Percentiles rank a stretch among this genome's conserved stretches.
Conservation (phyloP, 2,797 vertebrate species). For the Anguilla marmorata region DNA sequence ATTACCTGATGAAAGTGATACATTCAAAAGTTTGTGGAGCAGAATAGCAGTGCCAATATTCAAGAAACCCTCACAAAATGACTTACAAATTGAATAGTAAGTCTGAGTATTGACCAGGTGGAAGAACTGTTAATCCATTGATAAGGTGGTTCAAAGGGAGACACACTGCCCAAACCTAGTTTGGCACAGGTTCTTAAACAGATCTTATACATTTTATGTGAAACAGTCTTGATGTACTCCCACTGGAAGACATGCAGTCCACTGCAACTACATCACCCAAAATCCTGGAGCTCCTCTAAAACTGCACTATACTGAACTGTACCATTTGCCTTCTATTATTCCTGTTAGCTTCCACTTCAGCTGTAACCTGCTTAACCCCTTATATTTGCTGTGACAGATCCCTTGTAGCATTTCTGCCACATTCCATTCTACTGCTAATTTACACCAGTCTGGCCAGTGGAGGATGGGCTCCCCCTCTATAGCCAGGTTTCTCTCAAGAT, state of each 20-base stretch:
- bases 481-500: too few species aligned
- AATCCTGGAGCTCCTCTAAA: neutral
- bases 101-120: neutral
- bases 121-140: neutral
- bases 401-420: too few species aligned
- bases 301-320: neutral
- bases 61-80: neutral
- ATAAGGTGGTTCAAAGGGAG: neutral
- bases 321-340: too few species aligned
- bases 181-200: neutral
- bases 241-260: neutral
- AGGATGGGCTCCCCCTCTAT: too few species aligned
- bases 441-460: too few species aligned
- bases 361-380: too few species aligned
- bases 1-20: neutral
- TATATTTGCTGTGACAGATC: too few species aligned
- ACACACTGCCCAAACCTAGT: neutral
- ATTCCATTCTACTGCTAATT: too few species aligned
- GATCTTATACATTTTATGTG: neutral
- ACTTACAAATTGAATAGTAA: neutral
- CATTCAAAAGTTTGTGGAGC: neutral
- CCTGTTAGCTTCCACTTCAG: too few species aligned
- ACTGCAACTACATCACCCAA: neutral
- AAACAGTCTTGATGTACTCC: neutral
- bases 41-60: neutral